Evolutionary conservation across 1,140 invertebrate genomes (phyloP).

Genomic region (Delia radicum): DNA sequence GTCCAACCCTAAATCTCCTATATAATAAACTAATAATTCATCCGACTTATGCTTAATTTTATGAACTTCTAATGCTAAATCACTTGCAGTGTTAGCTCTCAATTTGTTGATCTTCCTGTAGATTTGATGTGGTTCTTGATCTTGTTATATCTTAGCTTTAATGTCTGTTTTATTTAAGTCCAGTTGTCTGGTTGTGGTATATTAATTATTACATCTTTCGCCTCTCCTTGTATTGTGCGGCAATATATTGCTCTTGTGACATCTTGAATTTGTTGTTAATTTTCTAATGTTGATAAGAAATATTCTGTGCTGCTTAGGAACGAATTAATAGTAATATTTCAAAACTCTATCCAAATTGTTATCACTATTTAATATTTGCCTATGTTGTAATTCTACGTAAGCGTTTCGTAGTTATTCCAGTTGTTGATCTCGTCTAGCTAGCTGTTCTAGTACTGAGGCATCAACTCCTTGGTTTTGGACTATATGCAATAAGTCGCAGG

Average conservation of each 20-base stretch:
- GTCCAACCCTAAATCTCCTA: background rate
- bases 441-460: background rate
- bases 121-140: background rate
- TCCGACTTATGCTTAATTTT: background rate
- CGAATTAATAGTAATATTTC: background rate
- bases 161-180: background rate
- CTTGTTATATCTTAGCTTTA: background rate
- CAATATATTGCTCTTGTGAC: background rate
- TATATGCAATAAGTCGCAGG: no score
- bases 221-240: background rate
- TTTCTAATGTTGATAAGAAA: background rate
- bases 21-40: constrained; percentile 16
- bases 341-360: background rate
- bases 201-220: background rate
- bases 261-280: background rate
- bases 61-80: background rate
- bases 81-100: constrained; percentile 1
- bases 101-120: background rate
- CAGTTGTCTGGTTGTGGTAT: background rate
- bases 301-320: background rate
- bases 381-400: background rate
- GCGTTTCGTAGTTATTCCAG: background rate
- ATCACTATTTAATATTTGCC: background rate
- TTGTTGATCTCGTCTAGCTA: background rate
- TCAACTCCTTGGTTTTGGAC: background rate